Evolutionary conservation across 1,140 invertebrate genomes (phyloP), one percentile per base, ranked within the genome.

Genomic region (Chrysomallon squamiferum): DNA sequence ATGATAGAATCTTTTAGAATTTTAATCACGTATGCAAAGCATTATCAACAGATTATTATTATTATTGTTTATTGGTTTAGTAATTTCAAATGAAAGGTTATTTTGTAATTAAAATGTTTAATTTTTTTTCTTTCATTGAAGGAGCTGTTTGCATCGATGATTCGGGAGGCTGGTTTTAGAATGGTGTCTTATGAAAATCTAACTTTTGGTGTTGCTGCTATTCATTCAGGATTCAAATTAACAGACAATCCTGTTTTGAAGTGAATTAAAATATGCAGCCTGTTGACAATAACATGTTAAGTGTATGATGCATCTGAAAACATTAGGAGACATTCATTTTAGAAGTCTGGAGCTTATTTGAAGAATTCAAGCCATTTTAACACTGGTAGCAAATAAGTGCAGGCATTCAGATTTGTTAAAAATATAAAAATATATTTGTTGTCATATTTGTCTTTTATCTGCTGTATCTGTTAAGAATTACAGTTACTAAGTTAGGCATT

Each of bases 151-250:
- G 92, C 92, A 79, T 70, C 83, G 3, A 95, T 98, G 93, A 97
- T 98, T 62, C 89, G 92, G 83, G 79, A 90, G 54, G 93, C 93
- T 50, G 96, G 96, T 29, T 98, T 98, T 79, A 87, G 90, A 59
- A 88, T 91, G 77, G 95, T 95, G 0, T 89, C 88, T 1, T 96
- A 95, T 84, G 92, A 95, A 87, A 97, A 98, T 88, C 86, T 98
- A 33, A 92, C 91, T 13, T 92, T 93, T 83, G 97, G 96, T 47
- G 87, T 96, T 4, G 92, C 93, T 62, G 92, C 95, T 33, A 96
- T 99, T 80, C 96, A 98, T 86, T 95, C 93, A 27, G 96, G 95
- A 43, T 97, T 95, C 81, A 98, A 98, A 87, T 64, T 87, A 47
- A n/a, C n/a, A n/a, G n/a, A n/a, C 79, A 47, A 32, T 11, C 59